Evolutionary conservation across 2,797 vertebrate genomes (phyloP).

Genomic region (Gadopsis marmoratus): DNA sequence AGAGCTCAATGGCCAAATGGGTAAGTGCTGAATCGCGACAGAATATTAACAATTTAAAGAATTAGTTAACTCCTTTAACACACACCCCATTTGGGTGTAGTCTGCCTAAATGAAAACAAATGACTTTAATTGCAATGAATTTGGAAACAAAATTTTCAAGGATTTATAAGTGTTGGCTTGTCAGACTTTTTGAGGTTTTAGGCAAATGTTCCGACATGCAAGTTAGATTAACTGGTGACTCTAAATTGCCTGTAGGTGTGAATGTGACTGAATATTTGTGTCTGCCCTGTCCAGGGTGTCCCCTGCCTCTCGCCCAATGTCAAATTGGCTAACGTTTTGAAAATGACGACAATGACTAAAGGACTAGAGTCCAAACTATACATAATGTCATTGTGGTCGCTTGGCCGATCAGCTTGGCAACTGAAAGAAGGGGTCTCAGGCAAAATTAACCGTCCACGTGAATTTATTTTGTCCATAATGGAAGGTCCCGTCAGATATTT

Average conservation of each 20-base stretch:
- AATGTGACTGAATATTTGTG: no score
- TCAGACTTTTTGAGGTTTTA: neutral
- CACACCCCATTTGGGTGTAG: neutral
- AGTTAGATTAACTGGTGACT: no score
- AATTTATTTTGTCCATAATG: no score
- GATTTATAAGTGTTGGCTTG: neutral
- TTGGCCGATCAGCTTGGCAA: no score
- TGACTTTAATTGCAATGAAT: neutral
- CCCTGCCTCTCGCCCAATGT: no score
- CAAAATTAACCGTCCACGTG: no score
- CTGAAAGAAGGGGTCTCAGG: no score
- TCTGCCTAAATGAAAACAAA: neutral
- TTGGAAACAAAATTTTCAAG: neutral
- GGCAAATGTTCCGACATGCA: neutral
- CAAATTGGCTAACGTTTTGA: neutral
- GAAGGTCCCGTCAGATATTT: no score
- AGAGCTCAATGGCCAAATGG: neutral
- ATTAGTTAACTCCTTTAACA: no score
- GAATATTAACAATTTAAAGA: neutral
- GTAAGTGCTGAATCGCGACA: neutral
- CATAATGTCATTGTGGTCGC: neutral
- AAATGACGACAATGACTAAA: neutral
- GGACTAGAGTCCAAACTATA: neutral
- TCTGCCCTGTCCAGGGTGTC: no score
- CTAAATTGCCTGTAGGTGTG: no score